Conservation (phyloP, 2,888 invertebrate species). For the Perizoma affinitatum region DNA sequence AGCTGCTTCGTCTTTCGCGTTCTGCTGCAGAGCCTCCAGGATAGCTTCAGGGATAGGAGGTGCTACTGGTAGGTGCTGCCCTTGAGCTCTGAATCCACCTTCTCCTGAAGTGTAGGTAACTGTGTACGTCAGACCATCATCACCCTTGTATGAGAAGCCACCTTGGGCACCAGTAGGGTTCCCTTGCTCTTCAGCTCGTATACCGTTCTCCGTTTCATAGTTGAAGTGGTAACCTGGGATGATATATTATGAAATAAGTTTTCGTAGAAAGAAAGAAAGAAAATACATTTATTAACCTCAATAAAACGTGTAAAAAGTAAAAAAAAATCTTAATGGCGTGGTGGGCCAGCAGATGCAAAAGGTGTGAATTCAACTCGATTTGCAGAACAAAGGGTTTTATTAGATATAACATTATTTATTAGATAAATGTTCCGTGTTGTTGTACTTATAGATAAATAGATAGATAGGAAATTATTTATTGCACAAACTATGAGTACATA, state of each 20-base stretch:
- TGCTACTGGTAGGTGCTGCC: conserved; percentile 82
- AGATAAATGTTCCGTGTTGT: no score
- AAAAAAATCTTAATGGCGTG: no score
- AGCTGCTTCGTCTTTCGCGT: conserved; percentile 80
- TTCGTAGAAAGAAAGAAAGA: no score
- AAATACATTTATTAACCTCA: no score
- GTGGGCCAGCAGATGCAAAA: no score
- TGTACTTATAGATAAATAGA: no score
- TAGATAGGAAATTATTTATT: no score
- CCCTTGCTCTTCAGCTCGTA: conserved; percentile 67
- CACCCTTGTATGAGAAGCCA: conserved; percentile 83
- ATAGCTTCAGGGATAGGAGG: conserved; percentile 85
- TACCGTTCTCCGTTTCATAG: conserved; percentile 73
- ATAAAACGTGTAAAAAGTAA: no score
- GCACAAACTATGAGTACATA: no score
- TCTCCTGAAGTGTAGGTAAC: conserved; percentile 82
- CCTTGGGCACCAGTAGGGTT: conserved; percentile 67
- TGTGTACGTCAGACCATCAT: conserved; percentile 81
- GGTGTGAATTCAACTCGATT: no score
- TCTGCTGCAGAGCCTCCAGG: conserved; percentile 73
- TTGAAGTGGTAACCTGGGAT: conserved; percentile 60
- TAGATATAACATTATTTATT: no score
- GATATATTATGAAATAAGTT: not conserved
- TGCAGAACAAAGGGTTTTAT: no score
- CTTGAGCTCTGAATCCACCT: conserved; percentile 80